Conservation (phyloP, 53 echinoderm and acorn worm genomes). For the Holothuria leucospilota region DNA sequence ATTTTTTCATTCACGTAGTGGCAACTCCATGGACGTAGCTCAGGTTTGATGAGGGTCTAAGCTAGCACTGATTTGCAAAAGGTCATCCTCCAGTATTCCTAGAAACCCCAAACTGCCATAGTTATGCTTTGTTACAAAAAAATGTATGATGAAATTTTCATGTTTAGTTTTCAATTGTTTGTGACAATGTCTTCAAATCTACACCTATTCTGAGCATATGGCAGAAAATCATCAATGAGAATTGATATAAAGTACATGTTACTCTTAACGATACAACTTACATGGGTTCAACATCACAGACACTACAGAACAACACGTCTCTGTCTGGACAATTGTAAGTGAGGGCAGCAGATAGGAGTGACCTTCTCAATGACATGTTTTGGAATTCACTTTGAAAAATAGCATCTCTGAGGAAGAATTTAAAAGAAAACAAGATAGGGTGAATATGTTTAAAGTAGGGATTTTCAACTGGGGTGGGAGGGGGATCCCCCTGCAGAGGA, state of each 20-base stretch:
- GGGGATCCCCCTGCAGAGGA: neutral
- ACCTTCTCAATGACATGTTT: neutral
- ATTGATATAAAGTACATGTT: neutral
- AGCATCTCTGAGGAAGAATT: neutral
- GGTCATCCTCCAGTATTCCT: too few species aligned
- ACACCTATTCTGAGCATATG: too few species aligned
- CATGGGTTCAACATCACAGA: conserved; percentile 13
- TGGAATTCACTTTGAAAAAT: neutral
- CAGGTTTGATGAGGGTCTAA: too few species aligned
- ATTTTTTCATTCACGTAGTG: too few species aligned
- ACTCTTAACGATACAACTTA: neutral
- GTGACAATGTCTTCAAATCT: too few species aligned
- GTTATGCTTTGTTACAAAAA: too few species aligned
- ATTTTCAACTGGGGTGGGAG: neutral
- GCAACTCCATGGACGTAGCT: too few species aligned
- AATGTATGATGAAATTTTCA: too few species aligned
- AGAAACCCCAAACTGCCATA: too few species aligned
- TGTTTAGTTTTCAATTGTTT: too few species aligned
- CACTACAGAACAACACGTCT: neutral
- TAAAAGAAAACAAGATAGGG: neutral
- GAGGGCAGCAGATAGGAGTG: conserved; percentile 1
- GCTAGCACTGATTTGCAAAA: too few species aligned
- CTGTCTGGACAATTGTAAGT: neutral
- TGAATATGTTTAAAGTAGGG: neutral
- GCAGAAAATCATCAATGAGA: too few species aligned